A percentile compares a stretch with the other conserved stretches of the same genome.
These are phyloP conservation scores for Burhinus bistriatus DNA, from an alignment of 2,113 vertebrate genomes.

Conservation along the genomic window DNA sequence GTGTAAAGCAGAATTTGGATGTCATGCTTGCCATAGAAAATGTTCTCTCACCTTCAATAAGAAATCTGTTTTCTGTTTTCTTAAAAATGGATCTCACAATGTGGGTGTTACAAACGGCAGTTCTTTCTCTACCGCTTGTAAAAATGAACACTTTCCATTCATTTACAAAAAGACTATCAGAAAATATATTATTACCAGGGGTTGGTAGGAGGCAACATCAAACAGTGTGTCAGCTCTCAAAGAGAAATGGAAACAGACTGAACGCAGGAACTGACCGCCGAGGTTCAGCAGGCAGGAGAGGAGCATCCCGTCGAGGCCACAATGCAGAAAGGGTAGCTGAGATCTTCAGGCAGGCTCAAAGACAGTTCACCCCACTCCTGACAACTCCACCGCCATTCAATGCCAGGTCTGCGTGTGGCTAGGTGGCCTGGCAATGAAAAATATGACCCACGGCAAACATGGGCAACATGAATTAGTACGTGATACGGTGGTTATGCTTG, in stretches of 20 bases:
- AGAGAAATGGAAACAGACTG: slow-evolving; percentile 12
- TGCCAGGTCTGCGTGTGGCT: accelerated
- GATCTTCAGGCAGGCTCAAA: background rate
- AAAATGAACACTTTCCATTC: slow-evolving; percentile 14
- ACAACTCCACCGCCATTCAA: accelerated
- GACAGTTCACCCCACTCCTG: background rate
- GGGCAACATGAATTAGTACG: accelerated
- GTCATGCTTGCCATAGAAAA: background rate
- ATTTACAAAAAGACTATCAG: slow-evolving; percentile 15
- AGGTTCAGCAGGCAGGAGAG: background rate
- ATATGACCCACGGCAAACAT: accelerated
- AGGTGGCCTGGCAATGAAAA: background rate
- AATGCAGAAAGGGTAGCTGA: background rate
- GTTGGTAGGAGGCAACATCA: slow-evolving; percentile 41
- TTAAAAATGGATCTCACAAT: background rate
- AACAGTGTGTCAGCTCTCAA: background rate
- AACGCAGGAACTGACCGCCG: accelerated
- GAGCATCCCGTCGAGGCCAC: background rate
- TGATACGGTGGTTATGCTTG: background rate
- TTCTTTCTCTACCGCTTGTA: background rate
- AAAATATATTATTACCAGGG: slow-evolving; percentile 28
- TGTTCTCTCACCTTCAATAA: slow-evolving; percentile 27
- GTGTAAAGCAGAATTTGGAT: background rate
- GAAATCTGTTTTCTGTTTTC: slow-evolving; percentile 47
- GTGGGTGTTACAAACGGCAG: background rate